phyloP scores from a whole-genome alignment of 2,797 vertebrate genomes.

The Chromis chromis region DNA sequence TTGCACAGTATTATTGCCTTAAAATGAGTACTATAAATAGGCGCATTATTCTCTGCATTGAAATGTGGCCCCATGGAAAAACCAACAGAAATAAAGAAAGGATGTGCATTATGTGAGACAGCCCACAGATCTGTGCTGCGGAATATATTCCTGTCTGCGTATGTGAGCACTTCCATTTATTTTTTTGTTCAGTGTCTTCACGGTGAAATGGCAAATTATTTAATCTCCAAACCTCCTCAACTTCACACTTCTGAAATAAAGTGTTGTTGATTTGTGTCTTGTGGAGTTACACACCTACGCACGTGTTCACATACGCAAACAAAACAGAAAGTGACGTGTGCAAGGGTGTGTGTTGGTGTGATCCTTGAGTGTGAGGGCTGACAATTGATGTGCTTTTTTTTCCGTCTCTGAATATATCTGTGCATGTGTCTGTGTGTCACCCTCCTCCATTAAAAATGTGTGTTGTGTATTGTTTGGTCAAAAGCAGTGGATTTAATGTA shows the following conservation, averaged over 20 bases:
- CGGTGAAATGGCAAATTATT: conserved; percentile 41
- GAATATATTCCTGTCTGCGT: conserved; percentile 20
- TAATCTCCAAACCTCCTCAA: conserved; percentile 21
- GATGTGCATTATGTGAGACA: neutral
- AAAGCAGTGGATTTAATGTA: conserved; percentile 2
- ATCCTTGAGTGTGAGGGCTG: neutral
- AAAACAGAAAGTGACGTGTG: too few relatives aligned
- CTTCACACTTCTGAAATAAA: conserved; percentile 40
- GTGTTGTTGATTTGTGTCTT: conserved; percentile 23
- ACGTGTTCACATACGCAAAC: conserved; percentile 4
- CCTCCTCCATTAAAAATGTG: conserved; percentile 10
- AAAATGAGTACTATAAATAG: neutral
- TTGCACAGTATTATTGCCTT: neutral
- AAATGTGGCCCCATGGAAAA: neutral
- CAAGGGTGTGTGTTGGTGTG: neutral
- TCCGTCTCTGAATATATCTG: conserved; percentile 6
- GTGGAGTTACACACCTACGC: conserved; percentile 27
- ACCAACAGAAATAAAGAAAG: neutral
- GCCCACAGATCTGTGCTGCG: conserved; percentile 3
- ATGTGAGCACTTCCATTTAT: conserved; percentile 5
- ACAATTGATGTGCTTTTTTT: conserved; percentile 3
- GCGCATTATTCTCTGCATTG: conserved; percentile 7
- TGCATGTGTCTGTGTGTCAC: neutral
- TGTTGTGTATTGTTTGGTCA: neutral
- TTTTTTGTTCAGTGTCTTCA: conserved; percentile 21